Conservation (phyloP, 2,113 vertebrate genomes). For the Neolamprologus fasciatus region DNA sequence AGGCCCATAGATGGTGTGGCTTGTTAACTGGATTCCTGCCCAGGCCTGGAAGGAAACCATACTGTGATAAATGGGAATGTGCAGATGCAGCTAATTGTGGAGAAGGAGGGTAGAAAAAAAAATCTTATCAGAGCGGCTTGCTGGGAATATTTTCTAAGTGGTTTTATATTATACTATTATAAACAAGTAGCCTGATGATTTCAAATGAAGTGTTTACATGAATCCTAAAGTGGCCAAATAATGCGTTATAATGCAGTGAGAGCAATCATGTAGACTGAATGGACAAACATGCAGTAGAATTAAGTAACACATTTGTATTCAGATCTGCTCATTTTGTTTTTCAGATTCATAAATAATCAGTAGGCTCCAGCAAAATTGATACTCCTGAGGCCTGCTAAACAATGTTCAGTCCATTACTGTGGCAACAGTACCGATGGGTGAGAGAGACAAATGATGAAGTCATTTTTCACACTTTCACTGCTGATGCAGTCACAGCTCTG, state of each 20-base stretch:
- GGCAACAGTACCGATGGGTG: background rate
- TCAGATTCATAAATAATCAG: background rate
- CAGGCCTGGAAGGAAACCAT: constrained; percentile 11
- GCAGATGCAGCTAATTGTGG: constrained; percentile 25
- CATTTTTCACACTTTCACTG: constrained; percentile 21
- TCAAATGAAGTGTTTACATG: background rate
- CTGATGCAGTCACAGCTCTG: constrained; percentile 29
- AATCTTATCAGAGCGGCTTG: background rate
- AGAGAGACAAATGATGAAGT: constrained; percentile 15
- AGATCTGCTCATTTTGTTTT: background rate
- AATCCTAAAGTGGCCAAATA: background rate
- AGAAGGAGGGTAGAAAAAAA: background rate
- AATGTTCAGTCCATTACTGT: background rate
- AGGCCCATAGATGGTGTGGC: background rate
- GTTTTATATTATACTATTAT: background rate
- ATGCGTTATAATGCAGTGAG: background rate
- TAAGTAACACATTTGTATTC: background rate
- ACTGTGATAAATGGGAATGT: constrained; percentile 15
- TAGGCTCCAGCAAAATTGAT: background rate
- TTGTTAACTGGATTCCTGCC: constrained; percentile 5
- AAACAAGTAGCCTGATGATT: background rate
- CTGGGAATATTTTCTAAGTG: background rate
- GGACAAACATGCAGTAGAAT: background rate
- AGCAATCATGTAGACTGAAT: background rate
- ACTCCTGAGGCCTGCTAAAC: background rate